phyloP scores from a whole-genome alignment of 2,888 invertebrate genomes.

The Euphydryas editha region DNA sequence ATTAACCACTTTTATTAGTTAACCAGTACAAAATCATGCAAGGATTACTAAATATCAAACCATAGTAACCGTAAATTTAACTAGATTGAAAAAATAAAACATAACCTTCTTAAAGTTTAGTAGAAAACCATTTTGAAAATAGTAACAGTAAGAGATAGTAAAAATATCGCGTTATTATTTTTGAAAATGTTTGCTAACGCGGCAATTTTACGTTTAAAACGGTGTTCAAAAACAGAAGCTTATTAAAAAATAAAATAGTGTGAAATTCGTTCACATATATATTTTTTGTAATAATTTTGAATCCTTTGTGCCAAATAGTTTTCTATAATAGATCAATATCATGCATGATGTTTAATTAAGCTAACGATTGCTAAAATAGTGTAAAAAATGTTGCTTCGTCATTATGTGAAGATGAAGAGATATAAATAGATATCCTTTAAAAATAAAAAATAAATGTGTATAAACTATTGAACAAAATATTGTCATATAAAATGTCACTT shows the following conservation, averaged over 20 bases:
- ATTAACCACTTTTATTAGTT: constrained; percentile 61
- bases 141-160: too few species aligned
- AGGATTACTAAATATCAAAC: constrained; percentile 50
- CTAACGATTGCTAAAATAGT: constrained; percentile 22
- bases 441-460: neutral
- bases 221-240: neutral
- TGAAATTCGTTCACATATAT: constrained; percentile 59
- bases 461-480: neutral
- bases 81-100: neutral
- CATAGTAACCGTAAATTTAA: constrained; percentile 16
- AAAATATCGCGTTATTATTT: too few species aligned
- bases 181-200: too few species aligned
- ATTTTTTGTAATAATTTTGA: constrained; percentile 46
- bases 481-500: constrained; percentile 17
- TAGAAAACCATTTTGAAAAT: neutral
- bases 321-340: constrained; percentile 59
- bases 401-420: neutral
- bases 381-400: constrained; percentile 3
- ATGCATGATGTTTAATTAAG: constrained; percentile 47
- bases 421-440: neutral
- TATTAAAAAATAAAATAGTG: constrained; percentile 48
- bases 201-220: neutral
- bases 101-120: neutral
- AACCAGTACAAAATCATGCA: constrained; percentile 59
- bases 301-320: constrained; percentile 63